Evolutionary conservation across 2,113 vertebrate species (phyloP).

Genomic region (Rhadina sibilatrix): DNA sequence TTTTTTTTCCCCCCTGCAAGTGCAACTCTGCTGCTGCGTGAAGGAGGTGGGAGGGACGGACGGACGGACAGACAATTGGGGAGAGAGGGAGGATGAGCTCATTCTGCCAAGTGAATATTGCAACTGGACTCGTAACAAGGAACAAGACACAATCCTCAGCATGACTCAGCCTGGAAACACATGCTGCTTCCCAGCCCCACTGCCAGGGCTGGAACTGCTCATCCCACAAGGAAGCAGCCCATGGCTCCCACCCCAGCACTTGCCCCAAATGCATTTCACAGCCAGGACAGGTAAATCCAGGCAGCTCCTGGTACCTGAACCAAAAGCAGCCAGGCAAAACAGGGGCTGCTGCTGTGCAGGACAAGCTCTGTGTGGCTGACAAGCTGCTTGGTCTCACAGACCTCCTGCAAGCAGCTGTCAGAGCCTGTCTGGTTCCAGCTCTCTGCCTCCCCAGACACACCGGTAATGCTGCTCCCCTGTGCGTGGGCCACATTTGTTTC

Average conservation of each 20-base stretch:
- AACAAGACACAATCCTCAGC: not conserved
- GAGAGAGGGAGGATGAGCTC: not conserved
- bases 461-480: not conserved
- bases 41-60: not conserved
- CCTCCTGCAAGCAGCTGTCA: slow-evolving; percentile 39
- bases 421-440: slow-evolving; percentile 29
- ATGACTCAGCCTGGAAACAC: slow-evolving; percentile 38
- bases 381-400: not conserved
- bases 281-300: not conserved
- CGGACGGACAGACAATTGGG: not conserved
- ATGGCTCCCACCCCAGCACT: not conserved
- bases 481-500: not conserved
- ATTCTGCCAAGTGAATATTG: not conserved
- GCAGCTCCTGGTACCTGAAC: not conserved
- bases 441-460: not conserved
- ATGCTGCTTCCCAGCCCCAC: not conserved
- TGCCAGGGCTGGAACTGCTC: not conserved
- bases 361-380: not conserved
- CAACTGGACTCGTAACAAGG: not conserved
- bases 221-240: not conserved
- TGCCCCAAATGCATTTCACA: not conserved
- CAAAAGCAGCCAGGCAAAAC: not conserved
- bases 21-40: accelerated
- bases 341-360: not conserved
- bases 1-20: not conserved